Evolutionary conservation across 2,888 invertebrate species (phyloP).

Genomic region (Polydrusus pterygomalis): DNA sequence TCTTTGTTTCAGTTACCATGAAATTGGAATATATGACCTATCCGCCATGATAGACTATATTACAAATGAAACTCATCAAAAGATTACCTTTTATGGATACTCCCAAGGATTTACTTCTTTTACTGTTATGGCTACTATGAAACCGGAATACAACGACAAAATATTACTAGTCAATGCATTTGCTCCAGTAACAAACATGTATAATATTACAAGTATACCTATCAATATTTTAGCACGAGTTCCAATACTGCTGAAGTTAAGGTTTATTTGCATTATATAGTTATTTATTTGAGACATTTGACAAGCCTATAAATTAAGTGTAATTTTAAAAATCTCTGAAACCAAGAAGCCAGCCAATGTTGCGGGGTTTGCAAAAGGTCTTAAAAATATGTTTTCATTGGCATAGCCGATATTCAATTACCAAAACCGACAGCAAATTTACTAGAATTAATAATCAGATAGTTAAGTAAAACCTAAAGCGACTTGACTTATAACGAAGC

Average conservation of each 20-base stretch:
- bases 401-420: too few relatives aligned
- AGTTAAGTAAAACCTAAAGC: too few relatives aligned
- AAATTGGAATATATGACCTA: conserved; percentile 53
- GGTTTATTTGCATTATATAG: too few relatives aligned
- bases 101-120: conserved; percentile 54
- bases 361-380: too few relatives aligned
- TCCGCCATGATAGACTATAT: conserved; percentile 53
- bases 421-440: too few relatives aligned
- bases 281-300: too few relatives aligned
- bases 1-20: conserved; percentile 49
- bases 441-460: too few relatives aligned
- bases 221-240: conserved; percentile 27
- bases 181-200: conserved; percentile 52
- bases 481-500: too few relatives aligned
- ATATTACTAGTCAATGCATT: conserved; percentile 51
- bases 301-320: too few relatives aligned
- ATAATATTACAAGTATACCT: conserved; percentile 29
- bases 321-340: too few relatives aligned
- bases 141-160: conserved; percentile 55
- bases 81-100: conserved; percentile 50
- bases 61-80: conserved; percentile 23
- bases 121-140: conserved; percentile 44
- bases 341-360: too few relatives aligned
- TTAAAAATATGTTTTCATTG: too few relatives aligned
- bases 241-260: not conserved